Percentiles rank a stretch among this genome's conserved stretches.
Evolutionary conservation across 2,888 invertebrate genomes (phyloP).

Genomic region (Alcis repandata): DNA sequence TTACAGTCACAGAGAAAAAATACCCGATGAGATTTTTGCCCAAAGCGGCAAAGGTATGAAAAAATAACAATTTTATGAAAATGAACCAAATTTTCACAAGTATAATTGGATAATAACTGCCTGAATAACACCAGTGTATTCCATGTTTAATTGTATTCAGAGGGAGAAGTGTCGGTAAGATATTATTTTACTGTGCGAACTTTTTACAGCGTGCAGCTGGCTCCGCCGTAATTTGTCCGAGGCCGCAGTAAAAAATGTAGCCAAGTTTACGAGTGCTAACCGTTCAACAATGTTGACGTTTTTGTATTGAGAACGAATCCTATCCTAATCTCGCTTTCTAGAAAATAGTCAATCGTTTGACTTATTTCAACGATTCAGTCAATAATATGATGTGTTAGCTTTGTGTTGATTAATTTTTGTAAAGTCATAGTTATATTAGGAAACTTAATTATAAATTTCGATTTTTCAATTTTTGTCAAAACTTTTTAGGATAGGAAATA

Average conservation of each 20-base stretch:
- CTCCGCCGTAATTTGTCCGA: slow-evolving; percentile 66
- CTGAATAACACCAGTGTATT: slow-evolving; percentile 22
- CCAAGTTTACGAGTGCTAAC: slow-evolving; percentile 64
- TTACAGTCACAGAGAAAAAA: neutral
- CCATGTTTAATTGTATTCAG: slow-evolving; percentile 60
- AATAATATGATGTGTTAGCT: too few species aligned
- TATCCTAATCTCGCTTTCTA: slow-evolving; percentile 16
- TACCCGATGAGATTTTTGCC: neutral
- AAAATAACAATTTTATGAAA: slow-evolving; percentile 4
- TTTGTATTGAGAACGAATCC: slow-evolving; percentile 43
- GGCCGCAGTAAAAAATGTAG: slow-evolving; percentile 64
- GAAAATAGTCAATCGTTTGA: neutral
- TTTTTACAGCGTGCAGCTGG: slow-evolving; percentile 75
- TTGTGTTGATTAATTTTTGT: too few species aligned
- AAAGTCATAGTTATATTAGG: too few species aligned
- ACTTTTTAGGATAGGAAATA: neutral
- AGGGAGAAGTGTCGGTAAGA: slow-evolving; percentile 59
- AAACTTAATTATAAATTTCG: too few species aligned
- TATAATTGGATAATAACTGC: slow-evolving; percentile 22
- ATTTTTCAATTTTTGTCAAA: too few species aligned
- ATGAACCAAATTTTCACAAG: slow-evolving; percentile 17
- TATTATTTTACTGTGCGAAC: slow-evolving; percentile 71
- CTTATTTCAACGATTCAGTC: too few species aligned
- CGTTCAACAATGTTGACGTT: slow-evolving; percentile 59
- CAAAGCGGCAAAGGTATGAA: neutral